Base-by-base conservation (phyloP, 2,888 invertebrate species). In the Parochlus steinenii region DNA sequence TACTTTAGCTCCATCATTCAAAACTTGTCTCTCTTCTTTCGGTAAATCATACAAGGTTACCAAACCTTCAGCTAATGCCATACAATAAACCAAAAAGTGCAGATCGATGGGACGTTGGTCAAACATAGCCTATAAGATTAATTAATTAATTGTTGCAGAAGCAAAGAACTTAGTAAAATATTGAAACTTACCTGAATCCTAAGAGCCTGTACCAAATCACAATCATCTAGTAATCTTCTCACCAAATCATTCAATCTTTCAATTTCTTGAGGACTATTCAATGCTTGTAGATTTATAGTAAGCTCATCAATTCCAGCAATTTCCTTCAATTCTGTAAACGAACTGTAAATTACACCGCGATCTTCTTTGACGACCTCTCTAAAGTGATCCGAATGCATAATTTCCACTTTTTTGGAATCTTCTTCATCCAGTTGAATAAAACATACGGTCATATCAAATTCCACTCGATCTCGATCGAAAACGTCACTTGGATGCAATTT, bases 21-120 rank as follows among this genome's bases (percentile, higher is more conserved):
- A 44, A 28, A 77, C 56, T 37, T 69, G 56, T 33, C 72, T 64
- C 48, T 80, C 67, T 46, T 77, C 71, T 30, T 64, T 61, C 3
- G 70, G 71, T 44, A 81, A 52, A 40, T 69, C 62, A 41, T 61
- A 57, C 2, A 70, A 66, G 34, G 58, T 57, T 5, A 65, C 55
- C 41, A 69, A 56, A 14, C 67, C 67, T 49, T 74, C 74, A 5
- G 70, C 72, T 43, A 74, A 51, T 16, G 64, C 63, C 54, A 67
- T 62, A 40, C 69, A 71, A 34, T 71, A 57, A 41, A 69, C 65
- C 39, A 74, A 49, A 37, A 69, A 63, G 43, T 68, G 64, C 38
- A 73, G 47, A 47, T 72, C 71, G 3, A 52, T 44, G 6, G 58
- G 58, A 3, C 56, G 55, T 29, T 55, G 54, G 12, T 56, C 53